These are phyloP conservation scores for Entomobrya proxima DNA, from an alignment of 2,888 invertebrate genomes.

Conservation along the genomic window DNA sequence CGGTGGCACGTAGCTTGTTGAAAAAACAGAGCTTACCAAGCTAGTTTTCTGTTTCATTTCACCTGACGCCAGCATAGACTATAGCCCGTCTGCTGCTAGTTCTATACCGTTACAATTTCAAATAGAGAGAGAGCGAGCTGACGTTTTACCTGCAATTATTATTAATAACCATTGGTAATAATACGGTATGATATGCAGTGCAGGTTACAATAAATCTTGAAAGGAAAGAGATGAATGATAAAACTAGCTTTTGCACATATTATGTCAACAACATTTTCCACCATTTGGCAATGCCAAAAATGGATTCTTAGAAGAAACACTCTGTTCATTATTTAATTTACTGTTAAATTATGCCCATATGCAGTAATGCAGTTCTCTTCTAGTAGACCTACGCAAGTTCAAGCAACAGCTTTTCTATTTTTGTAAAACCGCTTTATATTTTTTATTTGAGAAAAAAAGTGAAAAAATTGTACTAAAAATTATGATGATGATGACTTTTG, in stretches of 20 bases:
- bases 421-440: conserved; percentile 3
- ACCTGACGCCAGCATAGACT: not conserved
- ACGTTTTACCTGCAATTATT: conserved; percentile 51
- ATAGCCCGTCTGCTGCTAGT: too few relatives aligned
- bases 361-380: not conserved
- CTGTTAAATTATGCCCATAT: conserved; percentile 15
- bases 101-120: conserved; percentile 31
- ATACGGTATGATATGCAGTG: conserved; percentile 28
- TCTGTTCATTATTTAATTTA: conserved; percentile 26
- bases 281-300: conserved; percentile 50
- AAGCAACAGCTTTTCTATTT: conserved; percentile 6
- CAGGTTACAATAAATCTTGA: not conserved
- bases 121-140: conserved; percentile 53
- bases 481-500: not conserved
- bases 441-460: not conserved
- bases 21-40: not conserved
- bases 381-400: too few relatives aligned
- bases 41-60: conserved; percentile 30
- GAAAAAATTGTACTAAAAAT: conserved; percentile 3
- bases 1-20: not conserved
- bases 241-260: conserved; percentile 56
- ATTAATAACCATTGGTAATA: conserved; percentile 32
- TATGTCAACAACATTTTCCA: conserved; percentile 58
- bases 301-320: conserved; percentile 12
- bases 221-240: conserved; percentile 39